Conservation (phyloP, 2,113 vertebrate species). For the Ceratotherium simum region DNA sequence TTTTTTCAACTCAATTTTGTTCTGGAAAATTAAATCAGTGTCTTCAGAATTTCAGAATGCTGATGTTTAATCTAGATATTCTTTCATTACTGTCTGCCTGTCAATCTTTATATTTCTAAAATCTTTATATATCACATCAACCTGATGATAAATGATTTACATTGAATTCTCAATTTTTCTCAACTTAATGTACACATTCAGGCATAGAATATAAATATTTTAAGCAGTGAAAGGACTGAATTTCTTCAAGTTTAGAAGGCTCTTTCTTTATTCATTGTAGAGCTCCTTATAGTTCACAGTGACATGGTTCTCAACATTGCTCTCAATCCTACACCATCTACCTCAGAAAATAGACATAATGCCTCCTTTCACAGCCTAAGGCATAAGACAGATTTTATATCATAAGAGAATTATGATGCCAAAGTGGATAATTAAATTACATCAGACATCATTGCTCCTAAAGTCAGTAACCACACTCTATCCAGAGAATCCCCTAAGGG, state of each 20-base stretch:
- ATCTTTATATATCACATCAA: constrained; percentile 36
- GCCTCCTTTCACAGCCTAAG: neutral
- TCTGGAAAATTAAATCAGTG: constrained; percentile 65
- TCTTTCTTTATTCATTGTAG: constrained; percentile 57
- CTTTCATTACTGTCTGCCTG: constrained; percentile 56
- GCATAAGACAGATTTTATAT: constrained; percentile 44
- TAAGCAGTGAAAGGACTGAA: constrained; percentile 49
- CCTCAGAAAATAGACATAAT: neutral
- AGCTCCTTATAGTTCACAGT: constrained; percentile 75
- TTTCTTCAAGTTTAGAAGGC: constrained; percentile 49
- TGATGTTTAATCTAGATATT: constrained; percentile 63
- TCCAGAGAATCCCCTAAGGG: constrained; percentile 58
- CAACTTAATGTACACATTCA: constrained; percentile 26
- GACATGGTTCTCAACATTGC: constrained; percentile 43
- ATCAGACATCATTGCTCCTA: constrained; percentile 53
- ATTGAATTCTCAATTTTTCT: constrained; percentile 24
- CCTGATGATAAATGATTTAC: constrained; percentile 60
- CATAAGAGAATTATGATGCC: constrained; percentile 67
- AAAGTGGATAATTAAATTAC: constrained; percentile 66
- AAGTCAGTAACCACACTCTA: constrained; percentile 42
- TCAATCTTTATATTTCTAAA: constrained; percentile 68
- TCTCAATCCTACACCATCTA: neutral
- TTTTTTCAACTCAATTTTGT: constrained; percentile 39
- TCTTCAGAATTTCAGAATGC: constrained; percentile 58
- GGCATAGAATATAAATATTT: constrained; percentile 57